Percentiles rank a stretch among this genome's conserved stretches.
phyloP scores from a whole-genome alignment of 1,140 invertebrate genomes.

The Drosophila fuyamai region DNA sequence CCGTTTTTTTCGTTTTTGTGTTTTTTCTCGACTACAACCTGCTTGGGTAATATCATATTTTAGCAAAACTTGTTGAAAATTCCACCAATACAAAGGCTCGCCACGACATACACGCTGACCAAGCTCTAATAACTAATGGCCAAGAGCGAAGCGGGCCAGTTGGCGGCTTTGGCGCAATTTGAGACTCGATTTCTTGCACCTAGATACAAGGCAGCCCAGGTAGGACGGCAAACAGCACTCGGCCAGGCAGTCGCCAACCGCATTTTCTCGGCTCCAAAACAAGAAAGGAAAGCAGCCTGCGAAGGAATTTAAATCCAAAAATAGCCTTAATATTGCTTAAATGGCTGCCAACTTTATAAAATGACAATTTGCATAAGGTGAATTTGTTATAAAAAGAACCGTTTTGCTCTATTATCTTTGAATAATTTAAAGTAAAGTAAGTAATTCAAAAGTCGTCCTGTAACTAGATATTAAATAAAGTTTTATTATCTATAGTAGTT shows the following conservation, averaged over 20 bases:
- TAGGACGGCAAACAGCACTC: constrained; percentile 7
- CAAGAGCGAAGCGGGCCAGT: constrained; percentile 55
- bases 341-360: too few species aligned
- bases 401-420: too few species aligned
- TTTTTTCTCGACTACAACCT: constrained; percentile 58
- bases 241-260: constrained; percentile 26
- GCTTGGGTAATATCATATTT: constrained; percentile 80
- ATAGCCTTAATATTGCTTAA: constrained; percentile 14
- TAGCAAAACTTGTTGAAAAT: constrained; percentile 79
- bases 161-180: constrained; percentile 64
- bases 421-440: too few species aligned
- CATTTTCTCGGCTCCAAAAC: constrained; percentile 39
- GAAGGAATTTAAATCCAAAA: neutral
- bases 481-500: too few species aligned
- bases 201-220: constrained; percentile 43
- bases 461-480: too few species aligned
- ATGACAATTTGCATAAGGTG: too few species aligned
- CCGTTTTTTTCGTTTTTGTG: constrained; percentile 7
- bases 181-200: constrained; percentile 75
- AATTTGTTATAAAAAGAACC: too few species aligned
- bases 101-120: constrained; percentile 46
- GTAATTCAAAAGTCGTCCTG: too few species aligned
- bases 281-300: constrained; percentile 33
- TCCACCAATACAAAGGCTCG: constrained; percentile 39
- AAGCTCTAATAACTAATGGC: constrained; percentile 75